phyloP scores from a whole-genome alignment of 2,888 invertebrate genomes.

The Gerris lacustris region DNA sequence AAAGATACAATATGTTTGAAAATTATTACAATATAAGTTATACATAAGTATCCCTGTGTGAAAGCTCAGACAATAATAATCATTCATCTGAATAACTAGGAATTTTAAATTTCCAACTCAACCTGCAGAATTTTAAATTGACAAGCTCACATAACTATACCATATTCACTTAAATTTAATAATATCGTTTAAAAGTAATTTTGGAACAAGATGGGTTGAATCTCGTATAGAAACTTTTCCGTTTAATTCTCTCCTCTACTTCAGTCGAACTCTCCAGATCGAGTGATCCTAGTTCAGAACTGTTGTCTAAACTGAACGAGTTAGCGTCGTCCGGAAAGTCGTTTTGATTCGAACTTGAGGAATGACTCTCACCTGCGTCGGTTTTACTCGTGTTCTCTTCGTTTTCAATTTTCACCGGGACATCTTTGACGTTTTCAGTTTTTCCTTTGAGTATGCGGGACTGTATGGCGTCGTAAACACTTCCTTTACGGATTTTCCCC shows the following conservation, averaged over 20 bases:
- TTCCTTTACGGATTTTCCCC: constrained; percentile 31
- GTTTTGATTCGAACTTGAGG: constrained; percentile 16
- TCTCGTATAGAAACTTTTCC: constrained; percentile 78
- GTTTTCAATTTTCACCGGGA: constrained; percentile 18
- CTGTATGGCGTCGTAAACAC: constrained; percentile 8
- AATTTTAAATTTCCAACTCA: too few species aligned
- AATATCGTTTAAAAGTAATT: not conserved
- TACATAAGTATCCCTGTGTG: too few species aligned
- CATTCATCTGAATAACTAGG: too few species aligned
- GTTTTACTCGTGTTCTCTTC: constrained; percentile 10
- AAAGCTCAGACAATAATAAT: too few species aligned
- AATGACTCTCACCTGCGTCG: not conserved
- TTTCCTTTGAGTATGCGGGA: not conserved
- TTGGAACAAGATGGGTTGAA: constrained; percentile 51
- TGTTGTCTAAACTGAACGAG: constrained; percentile 54
- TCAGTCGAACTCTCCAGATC: constrained; percentile 33
- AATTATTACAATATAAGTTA: too few species aligned
- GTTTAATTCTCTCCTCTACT: constrained; percentile 59
- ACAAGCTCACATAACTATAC: too few species aligned
- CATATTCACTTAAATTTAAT: not conserved
- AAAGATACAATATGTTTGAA: too few species aligned
- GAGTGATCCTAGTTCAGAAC: constrained; percentile 43
- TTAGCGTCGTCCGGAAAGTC: constrained; percentile 21
- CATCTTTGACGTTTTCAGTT: not conserved
- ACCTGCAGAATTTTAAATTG: too few species aligned